Evolutionary conservation across 2,113 vertebrate genomes (phyloP).

Genomic region (Megaceryle torquata): DNA sequence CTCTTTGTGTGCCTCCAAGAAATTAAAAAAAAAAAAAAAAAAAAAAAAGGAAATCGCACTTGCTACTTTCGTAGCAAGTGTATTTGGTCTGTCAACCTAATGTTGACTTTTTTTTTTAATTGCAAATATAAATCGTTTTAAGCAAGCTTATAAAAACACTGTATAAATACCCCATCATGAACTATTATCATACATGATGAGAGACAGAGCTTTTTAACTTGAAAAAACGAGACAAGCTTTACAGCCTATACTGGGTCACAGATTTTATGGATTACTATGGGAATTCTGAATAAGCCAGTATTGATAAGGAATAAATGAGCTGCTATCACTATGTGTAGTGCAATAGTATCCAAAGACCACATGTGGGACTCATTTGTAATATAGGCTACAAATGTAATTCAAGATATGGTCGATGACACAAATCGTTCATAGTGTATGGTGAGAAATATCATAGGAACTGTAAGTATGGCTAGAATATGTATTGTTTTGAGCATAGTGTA

Average conservation of each 20-base stretch:
- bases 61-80: background rate
- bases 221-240: background rate
- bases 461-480: background rate
- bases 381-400: background rate
- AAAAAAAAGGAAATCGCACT: background rate
- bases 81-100: background rate
- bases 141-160: background rate
- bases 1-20: background rate
- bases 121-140: background rate
- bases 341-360: background rate
- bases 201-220: background rate
- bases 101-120: background rate
- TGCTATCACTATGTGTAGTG: background rate
- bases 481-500: rapidly evolving
- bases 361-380: background rate
- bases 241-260: background rate
- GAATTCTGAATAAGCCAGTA: background rate
- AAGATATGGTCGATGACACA: background rate
- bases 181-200: background rate
- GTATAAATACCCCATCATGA: background rate
- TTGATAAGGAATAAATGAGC: background rate
- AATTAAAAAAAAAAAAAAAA: background rate
- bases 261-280: background rate
- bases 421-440: rapidly evolving
- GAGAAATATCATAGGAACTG: background rate